Base-by-base conservation (phyloP, 2,888 invertebrate species). In the Chrysodeixis includens region DNA sequence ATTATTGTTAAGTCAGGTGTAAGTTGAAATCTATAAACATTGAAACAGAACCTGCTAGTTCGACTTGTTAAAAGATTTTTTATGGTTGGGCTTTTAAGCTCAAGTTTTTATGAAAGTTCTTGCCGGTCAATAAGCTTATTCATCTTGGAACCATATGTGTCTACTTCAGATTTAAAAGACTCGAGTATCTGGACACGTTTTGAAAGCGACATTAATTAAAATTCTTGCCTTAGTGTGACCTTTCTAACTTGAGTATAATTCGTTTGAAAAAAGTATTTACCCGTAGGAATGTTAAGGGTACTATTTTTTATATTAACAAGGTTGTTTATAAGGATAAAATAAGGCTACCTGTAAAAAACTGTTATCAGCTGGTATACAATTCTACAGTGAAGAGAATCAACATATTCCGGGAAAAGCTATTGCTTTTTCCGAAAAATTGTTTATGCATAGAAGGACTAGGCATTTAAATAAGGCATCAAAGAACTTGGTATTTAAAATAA, bases 71-170 rank as follows among this genome's bases (percentile, higher is more conserved):
- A 53, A 16, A 61, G 30, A 57, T 62, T 63, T 77, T 59, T 77
- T 72, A 62, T 59, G 44, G 53, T 66, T 63, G 46, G 65, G 68
- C 62, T 65, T 55, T 66, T 58, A 60, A 67, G 60, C 71, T 66
- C 46, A 66, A 66, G 62, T 72, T 74, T 71, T 62, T 73, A 20
- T 70, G 16, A 61, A 56, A 69, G 67, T 67, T 61, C 30, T 16
- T 51, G 62, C 61, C 63, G 56, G 63, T 79, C 71, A 82, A 73
- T 67, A 66, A 64, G 73, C 56, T 56, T 65, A 74, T 79, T 81
- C 82, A 83, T 80, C 62, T 78, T 83, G 78, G 63, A 54, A 66
- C 82, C 87, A 87, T 65, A 79, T 87, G 86, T 82, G 77, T 22
- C 74, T 76, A 78, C 82, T 83, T 80, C 71, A 81, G 69, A 69